phyloP scores from a whole-genome alignment of 2,888 invertebrate species.

The Ceriagrion tenellum region DNA sequence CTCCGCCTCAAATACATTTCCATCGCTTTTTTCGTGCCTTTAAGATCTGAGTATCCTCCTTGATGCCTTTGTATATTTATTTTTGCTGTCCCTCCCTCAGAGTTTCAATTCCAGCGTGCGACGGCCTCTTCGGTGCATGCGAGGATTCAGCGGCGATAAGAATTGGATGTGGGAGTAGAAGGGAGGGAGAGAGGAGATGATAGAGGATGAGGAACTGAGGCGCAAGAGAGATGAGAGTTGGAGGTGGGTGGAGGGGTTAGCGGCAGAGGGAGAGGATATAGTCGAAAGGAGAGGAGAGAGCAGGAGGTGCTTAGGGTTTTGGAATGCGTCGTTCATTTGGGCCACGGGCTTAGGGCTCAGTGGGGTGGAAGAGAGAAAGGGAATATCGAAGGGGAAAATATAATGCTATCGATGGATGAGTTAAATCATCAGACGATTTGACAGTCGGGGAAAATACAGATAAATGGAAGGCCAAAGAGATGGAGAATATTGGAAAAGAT shows the following conservation, averaged over 20 bases:
- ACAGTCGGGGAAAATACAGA: not conserved
- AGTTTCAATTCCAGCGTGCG: not conserved
- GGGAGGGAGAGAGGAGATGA: not conserved
- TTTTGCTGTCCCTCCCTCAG: not conserved
- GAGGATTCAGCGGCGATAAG: not conserved
- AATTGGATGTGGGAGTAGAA: not conserved
- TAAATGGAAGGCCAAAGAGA: not conserved
- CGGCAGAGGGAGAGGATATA: not conserved
- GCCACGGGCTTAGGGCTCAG: not conserved
- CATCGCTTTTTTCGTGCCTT: too few relatives aligned
- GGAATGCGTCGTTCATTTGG: not conserved
- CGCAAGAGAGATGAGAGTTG: not conserved
- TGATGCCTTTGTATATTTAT: not conserved
- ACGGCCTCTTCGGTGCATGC: not conserved
- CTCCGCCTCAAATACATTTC: not conserved
- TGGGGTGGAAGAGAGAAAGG: not conserved
- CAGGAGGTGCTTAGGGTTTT: not conserved
- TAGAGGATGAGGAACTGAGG: not conserved
- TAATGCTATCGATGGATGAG: not conserved
- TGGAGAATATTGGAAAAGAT: not conserved
- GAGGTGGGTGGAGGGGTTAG: not conserved
- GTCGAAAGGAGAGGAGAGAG: not conserved
- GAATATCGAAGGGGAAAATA: not conserved
- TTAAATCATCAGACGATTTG: not conserved
- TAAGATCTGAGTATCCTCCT: not conserved